phyloP scores from a whole-genome alignment of 2,797 vertebrate species.

The Liasis olivaceus region DNA sequence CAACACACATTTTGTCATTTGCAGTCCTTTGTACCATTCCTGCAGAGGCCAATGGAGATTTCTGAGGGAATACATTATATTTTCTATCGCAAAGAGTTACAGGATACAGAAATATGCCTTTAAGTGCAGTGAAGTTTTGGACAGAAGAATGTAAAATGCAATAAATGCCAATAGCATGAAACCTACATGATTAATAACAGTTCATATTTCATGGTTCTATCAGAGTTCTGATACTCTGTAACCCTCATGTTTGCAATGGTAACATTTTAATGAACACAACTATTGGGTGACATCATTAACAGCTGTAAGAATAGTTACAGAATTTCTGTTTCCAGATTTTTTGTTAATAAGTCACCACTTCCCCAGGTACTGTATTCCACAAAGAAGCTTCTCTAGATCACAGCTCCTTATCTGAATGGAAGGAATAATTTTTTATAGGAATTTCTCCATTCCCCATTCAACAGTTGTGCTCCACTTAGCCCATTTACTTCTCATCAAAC shows the following conservation, averaged over 20 bases:
- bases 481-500: background rate
- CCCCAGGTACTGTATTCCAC: background rate
- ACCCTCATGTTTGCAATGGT: background rate
- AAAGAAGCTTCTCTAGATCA: background rate
- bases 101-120: background rate
- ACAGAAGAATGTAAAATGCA: background rate
- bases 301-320: background rate
- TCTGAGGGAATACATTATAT: background rate
- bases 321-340: background rate
- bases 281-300: background rate
- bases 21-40: background rate
- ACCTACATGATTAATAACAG: background rate
- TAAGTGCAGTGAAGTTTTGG: background rate
- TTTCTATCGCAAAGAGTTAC: background rate
- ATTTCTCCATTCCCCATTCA: background rate
- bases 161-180: background rate
- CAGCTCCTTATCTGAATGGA: background rate
- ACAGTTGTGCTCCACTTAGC: background rate
- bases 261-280: background rate
- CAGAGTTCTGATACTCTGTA: background rate
- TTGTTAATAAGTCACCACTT: background rate
- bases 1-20: background rate
- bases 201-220: background rate
- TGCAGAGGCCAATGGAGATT: background rate
- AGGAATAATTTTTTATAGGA: background rate